Base-by-base conservation (phyloP, 2,888 invertebrate species). In the Trachelus tabidus region DNA sequence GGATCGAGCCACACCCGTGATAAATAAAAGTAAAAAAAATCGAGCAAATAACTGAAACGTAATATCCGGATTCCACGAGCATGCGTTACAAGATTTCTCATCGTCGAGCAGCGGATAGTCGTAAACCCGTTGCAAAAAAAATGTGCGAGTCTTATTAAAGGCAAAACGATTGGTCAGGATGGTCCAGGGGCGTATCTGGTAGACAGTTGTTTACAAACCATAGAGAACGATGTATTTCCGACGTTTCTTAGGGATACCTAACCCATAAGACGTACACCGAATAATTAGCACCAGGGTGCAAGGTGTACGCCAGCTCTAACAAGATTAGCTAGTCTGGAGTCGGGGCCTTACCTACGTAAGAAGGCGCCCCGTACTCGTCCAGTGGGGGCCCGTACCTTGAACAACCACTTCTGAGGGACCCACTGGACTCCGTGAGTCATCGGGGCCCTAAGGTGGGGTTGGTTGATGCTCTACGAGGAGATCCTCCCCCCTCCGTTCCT, bases 321-420 rank as follows among this genome's bases (percentile, higher is more conserved):
- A 85, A 89, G 87, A 85, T 89, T 90, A 90, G 88, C 84, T 83
- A 84, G 89, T 89, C 86, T 81, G 83, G 56, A 56, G 56, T 56
- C 56, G 56, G 56, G 56, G 56, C 56, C 56, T 9, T 56, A 56
- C 56, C 23, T 56, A 56, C 33, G 76, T 33, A 73, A 76, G 73
- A 31, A 73, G 76, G 76, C 76, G 37, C 76, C 73, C 76, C 30
- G 69, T 31, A 40, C 33, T 23, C 31, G 15, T 35, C 30, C 68
- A 68, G 31, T 68, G 81, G 81, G 81, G 81, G 79, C 81, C 85
- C 79, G 71, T 31, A 31, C 31, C 71, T 71, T 31, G 3, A 23
- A 23, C 56, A 56, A 23, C 56, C 56, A 56, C 56, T 56, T 56
- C 56, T 56, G 56, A 23, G 56, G 56, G 56, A 56, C 56, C 56